Evolutionary conservation across 1,140 invertebrate genomes (phyloP).

Genomic region (Dendrolimus punctatus): DNA sequence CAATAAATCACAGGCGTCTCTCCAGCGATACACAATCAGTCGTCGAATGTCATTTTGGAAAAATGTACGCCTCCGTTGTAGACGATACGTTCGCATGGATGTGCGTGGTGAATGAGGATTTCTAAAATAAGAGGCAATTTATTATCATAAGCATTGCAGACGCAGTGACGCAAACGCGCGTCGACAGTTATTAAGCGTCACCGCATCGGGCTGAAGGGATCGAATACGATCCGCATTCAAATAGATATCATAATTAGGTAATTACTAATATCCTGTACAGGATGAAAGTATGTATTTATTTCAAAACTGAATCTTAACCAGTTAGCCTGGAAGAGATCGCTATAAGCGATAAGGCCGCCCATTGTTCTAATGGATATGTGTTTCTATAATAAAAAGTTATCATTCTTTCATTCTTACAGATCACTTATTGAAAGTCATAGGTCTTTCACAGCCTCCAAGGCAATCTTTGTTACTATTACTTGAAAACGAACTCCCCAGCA

Average conservation of each 20-base stretch:
- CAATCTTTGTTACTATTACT: no score
- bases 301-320: no score
- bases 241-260: constrained; percentile 30
- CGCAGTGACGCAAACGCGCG: constrained; percentile 60
- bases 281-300: no score
- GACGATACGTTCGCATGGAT: constrained; percentile 44
- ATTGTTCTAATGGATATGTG: no score
- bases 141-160: constrained; percentile 52
- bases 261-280: constrained; percentile 4
- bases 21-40: constrained; percentile 48
- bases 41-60: constrained; percentile 45
- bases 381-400: no score
- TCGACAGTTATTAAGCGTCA: constrained; percentile 65
- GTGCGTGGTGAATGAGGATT: constrained; percentile 55
- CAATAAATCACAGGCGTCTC: constrained; percentile 44
- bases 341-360: no score
- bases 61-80: constrained; percentile 46
- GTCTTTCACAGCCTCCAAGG: no score
- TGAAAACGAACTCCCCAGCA: no score
- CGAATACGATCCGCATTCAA: constrained; percentile 34
- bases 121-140: constrained; percentile 67
- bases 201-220: constrained; percentile 36
- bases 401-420: no score
- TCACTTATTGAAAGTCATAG: no score
- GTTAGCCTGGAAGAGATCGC: no score